Evolutionary conservation across 1,140 invertebrate species (phyloP), one percentile per base, ranked within the genome.

Genomic region (Drosophila athabasca): DNA sequence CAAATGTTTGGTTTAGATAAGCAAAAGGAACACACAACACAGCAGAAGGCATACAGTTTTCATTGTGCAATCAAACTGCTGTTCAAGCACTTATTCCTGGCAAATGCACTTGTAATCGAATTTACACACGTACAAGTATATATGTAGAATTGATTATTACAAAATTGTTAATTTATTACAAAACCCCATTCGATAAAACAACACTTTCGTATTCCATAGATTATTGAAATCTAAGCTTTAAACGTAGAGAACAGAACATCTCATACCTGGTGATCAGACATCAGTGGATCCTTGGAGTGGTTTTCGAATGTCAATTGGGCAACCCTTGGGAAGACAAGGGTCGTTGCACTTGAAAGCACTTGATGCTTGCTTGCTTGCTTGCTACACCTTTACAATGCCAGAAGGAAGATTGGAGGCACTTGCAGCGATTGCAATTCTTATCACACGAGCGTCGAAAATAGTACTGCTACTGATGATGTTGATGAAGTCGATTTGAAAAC

Each of bases 401-500:
- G 45, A 11, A 41, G 45, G 7, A n/a, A 53, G 48, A 59, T 53
- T 59, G 17, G 0, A 19, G 17, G 17, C 17, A 19, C 17, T 19
- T 19, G 26, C 57, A 39, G 39, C 53, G 22, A 44, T 55, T 44
- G 29, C 35, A 45, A 68, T 64, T 75, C 60, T 66, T 74, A 75
- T 66, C 70, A 74, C 69, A 46, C 70, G 19, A 52, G 35, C 48
- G 53, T 46, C 54, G 52, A 31, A 24, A 48, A 31, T 41, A 60
- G 61, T 61, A 83, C 83, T 82, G 72, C 58, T 61, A 83, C 83
- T 79, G 72, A 43, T 62, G 60, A 49, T 60, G 31, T 22, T 67
- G 62, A 48, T 53, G 46, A 65, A 60, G 50, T 26, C 24, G 24
- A 26, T 26, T 26, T 26, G 24, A 26, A 26, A 26, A 26, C 19